Percentiles rank a stretch among this genome's conserved stretches.
Evolutionary conservation across 2,888 invertebrate genomes (phyloP).

Genomic region (Ctenicera cuprea): DNA sequence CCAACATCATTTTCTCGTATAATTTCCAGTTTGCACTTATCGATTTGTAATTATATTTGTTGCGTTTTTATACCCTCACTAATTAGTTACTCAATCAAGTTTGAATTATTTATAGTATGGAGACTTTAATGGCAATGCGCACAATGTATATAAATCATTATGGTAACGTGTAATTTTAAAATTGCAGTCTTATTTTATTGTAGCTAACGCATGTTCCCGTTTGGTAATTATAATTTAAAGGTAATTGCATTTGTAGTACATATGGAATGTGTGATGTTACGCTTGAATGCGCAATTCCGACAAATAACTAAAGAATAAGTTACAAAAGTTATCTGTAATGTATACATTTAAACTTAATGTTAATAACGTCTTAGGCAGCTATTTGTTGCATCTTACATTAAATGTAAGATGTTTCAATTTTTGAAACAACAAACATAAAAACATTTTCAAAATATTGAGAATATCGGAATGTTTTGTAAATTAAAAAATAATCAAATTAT

Average conservation of each 20-base stretch:
- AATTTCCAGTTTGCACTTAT: constrained; percentile 51
- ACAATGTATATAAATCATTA: constrained; percentile 37
- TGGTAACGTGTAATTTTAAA: constrained; percentile 10
- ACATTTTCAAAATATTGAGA: no score
- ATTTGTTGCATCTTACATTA: no score
- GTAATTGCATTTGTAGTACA: neutral
- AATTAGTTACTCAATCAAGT: constrained; percentile 39
- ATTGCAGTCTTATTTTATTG: neutral
- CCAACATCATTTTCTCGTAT: constrained; percentile 47
- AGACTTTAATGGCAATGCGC: constrained; percentile 23
- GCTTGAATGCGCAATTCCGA: no score
- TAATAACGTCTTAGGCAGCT: no score
- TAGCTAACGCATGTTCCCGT: neutral
- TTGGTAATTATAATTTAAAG: constrained; percentile 1
- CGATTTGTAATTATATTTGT: constrained; percentile 35
- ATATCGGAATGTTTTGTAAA: no score
- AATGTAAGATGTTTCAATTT: no score
- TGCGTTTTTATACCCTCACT: constrained; percentile 21
- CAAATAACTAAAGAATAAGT: no score
- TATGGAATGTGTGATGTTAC: no score
- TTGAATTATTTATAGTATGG: constrained; percentile 41
- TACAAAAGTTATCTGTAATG: no score
- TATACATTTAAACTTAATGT: no score
- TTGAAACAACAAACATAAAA: no score
- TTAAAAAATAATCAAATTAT: no score